Conservation (phyloP, 1,140 invertebrate genomes). For the Metopolophium dirhodum region DNA sequence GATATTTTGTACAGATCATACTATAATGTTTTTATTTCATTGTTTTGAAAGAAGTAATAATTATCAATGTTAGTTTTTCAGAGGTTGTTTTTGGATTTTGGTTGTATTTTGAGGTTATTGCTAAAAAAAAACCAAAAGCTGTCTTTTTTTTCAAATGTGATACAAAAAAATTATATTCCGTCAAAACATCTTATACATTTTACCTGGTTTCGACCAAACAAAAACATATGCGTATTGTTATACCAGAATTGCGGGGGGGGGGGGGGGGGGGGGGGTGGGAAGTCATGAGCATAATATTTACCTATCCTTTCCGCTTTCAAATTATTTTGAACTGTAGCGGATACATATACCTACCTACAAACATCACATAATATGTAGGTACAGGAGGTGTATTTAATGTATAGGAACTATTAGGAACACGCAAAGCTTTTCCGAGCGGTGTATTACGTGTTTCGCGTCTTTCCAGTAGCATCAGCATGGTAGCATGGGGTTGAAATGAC, state of each 20-base stretch:
- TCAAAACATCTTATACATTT: neutral
- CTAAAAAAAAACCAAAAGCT: neutral
- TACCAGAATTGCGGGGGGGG: no score
- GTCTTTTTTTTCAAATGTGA: neutral
- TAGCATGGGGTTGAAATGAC: neutral
- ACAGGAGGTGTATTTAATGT: no score
- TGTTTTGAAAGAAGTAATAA: neutral
- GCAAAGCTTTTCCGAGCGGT: neutral
- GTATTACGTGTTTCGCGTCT: neutral
- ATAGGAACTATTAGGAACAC: neutral
- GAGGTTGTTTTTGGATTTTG: neutral
- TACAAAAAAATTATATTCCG: neutral
- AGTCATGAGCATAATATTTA: neutral
- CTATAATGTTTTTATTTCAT: neutral
- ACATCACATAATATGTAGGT: no score
- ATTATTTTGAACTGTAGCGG: neutral
- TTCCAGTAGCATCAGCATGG: neutral
- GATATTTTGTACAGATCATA: neutral
- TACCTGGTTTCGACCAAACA: neutral
- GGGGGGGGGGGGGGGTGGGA: neutral
- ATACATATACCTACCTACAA: neutral
- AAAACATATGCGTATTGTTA: neutral
- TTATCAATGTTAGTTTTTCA: neutral
- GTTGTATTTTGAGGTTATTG: neutral
- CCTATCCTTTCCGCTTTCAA: neutral